A percentile compares a stretch with the other conserved stretches of the same genome.
These are phyloP conservation scores for Lycopodina hypogea DNA, from an alignment of 37 sponge, comb jelly and placozoan species.

Conservation along the genomic window DNA sequence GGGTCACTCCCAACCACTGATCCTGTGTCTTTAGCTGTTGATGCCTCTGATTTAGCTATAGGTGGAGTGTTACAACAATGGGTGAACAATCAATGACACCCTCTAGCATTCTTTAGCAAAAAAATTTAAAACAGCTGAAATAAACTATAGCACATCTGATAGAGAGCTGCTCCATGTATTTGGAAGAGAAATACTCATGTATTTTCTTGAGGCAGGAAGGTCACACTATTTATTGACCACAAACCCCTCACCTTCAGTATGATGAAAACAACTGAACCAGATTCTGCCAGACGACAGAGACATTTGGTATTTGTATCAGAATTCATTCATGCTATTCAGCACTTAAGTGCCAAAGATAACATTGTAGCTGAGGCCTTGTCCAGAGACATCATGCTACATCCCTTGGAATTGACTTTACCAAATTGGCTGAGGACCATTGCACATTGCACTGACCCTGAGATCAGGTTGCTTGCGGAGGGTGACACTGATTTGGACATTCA, in stretches of 20 bases:
- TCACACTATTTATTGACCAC: constrained; percentile 16
- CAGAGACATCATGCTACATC: neutral
- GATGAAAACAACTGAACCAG: constrained; percentile 15
- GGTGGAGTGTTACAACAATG: neutral
- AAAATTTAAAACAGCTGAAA: constrained; percentile 24
- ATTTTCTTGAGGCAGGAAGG: constrained; percentile 13
- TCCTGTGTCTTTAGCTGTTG: neutral
- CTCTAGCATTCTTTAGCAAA: no score
- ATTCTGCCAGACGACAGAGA: constrained; percentile 7
- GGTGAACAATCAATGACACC: neutral
- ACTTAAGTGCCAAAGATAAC: neutral
- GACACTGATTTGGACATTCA: constrained; percentile 1
- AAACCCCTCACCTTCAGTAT: constrained; percentile 36
- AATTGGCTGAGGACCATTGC: constrained; percentile 33
- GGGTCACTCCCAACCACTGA: neutral
- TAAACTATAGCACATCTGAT: constrained; percentile 29
- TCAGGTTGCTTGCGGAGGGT: neutral
- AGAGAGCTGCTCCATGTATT: constrained; percentile 19
- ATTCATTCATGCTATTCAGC: constrained; percentile 8
- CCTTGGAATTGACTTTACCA: constrained; percentile 25
- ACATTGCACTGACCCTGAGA: constrained; percentile 10
- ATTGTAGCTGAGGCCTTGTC: constrained; percentile 19
- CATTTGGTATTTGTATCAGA: constrained; percentile 18
- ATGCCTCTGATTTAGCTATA: neutral
- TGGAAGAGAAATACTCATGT: constrained; percentile 18